Percentiles rank a stretch among this genome's conserved stretches.
Conservation (phyloP, 64 coral and sea anemone genomes). For the Actinia tenebrosa region DNA sequence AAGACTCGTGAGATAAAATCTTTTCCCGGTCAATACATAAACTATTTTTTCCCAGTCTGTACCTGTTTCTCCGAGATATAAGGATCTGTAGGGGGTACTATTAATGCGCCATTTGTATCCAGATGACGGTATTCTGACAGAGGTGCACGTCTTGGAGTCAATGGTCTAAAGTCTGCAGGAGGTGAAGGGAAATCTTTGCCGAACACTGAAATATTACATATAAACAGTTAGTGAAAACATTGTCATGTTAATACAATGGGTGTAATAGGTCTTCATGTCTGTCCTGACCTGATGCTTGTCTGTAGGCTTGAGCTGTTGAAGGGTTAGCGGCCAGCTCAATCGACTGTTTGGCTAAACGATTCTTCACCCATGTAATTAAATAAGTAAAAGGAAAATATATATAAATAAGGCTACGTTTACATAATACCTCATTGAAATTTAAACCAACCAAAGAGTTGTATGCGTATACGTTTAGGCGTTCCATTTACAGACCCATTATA, state of each 20-base stretch:
- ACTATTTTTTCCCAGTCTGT: background rate
- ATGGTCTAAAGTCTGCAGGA: conserved; percentile 34
- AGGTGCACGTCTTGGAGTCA: conserved; percentile 41
- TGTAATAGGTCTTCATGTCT: background rate
- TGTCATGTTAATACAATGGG: background rate
- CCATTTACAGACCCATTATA: too few species aligned
- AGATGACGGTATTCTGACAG: conserved; percentile 59
- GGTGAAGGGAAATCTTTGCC: conserved; percentile 56
- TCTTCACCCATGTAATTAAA: conserved; percentile 11
- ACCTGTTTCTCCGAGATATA: conserved; percentile 71
- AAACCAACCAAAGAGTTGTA: too few species aligned
- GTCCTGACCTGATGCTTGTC: conserved; percentile 60
- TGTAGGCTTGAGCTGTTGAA: conserved; percentile 32
- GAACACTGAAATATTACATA: conserved; percentile 41
- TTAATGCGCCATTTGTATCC: conserved; percentile 60
- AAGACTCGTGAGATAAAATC: background rate
- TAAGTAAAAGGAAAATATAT: background rate
- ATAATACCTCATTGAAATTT: too few species aligned
- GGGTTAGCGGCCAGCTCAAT: conserved; percentile 59
- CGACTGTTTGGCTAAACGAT: conserved; percentile 46
- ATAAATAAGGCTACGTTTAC: too few species aligned
- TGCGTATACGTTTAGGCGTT: too few species aligned
- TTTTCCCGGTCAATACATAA: background rate
- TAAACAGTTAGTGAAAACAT: background rate
- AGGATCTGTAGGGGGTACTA: conserved; percentile 30